Base-by-base conservation (phyloP, 35 echinoderm and acorn worm species). In the Heliocidaris erythrogramma region DNA sequence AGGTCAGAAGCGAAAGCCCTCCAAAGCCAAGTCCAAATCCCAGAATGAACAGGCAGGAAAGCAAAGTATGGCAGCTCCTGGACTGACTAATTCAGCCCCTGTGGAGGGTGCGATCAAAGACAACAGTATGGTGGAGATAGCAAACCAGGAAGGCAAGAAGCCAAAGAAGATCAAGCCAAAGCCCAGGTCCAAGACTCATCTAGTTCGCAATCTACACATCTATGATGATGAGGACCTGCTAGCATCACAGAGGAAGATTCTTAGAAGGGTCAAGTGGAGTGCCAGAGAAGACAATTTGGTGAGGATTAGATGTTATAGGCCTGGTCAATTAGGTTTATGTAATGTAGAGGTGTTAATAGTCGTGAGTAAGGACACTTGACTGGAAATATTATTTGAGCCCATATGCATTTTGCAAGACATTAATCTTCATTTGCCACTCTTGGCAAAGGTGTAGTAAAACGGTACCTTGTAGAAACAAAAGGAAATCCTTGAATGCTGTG, bases 221-320 rank as follows among this genome's bases (percentile, higher is more conserved):
- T 49, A 32, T 16, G 91, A 92, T 27, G 29, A 92, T 12, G 49
- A 14, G 49, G 91, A 92, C n/a, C 4, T 49, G 91, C 2, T 17
- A 27, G 50, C 48, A 13, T 12, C 10, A 10, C 48, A n/a, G 50
- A 59, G 11, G 91, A 92, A 92, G 91, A 30, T 92, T 32, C 47
- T 30, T 10, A 92, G n/a, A 48, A 92, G 91, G 49, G 91, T 92
- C 31, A 52, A 49, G 13, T 92, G 91, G 91, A 92, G 91, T 59
- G 50, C 48, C 24, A 49, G 91, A 48, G 91, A 92, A 48, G 91
- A 89, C 86, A 89, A 32, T 35, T 32, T 89, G 86, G 86, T 89
- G 32, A 84, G 69, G 14, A 1, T 18, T 18, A 84, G 4, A 29
- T 16, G 69, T 84, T 4, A 84, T 84, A 29, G 69, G 14, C 14